These are phyloP conservation scores for Hormiphora californensis DNA, from an alignment of 37 sponge, comb jelly and placozoan genomes.

Conservation along the genomic window DNA sequence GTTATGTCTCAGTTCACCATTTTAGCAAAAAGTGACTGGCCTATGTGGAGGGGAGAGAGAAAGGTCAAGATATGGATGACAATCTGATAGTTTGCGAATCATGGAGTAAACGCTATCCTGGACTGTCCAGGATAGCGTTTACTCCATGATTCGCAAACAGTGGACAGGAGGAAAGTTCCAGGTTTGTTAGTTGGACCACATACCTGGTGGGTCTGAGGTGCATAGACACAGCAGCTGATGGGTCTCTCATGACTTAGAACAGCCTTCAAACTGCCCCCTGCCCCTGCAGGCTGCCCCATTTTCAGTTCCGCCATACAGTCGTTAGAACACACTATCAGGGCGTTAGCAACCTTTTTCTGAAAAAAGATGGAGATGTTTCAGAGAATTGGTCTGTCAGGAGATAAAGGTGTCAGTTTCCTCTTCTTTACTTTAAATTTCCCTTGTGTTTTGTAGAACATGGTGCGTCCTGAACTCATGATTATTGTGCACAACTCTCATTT, in stretches of 20 bases:
- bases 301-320: slow-evolving; percentile 71
- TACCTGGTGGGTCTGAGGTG: slow-evolving; percentile 41
- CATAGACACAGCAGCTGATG: slow-evolving; percentile 48
- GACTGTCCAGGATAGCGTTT: too few relatives aligned
- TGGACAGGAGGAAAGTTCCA: too few relatives aligned
- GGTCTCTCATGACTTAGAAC: slow-evolving; percentile 36
- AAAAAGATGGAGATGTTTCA: neutral
- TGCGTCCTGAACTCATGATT: neutral
- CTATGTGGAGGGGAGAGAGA: too few relatives aligned
- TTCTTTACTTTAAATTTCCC: neutral
- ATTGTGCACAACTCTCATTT: too few relatives aligned
- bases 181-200: too few relatives aligned
- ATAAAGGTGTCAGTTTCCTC: too few relatives aligned
- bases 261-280: slow-evolving; percentile 22
- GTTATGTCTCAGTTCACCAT: too few relatives aligned
- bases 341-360: slow-evolving; percentile 3
- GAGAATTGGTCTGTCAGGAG: neutral
- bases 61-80: too few relatives aligned
- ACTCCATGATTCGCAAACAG: too few relatives aligned
- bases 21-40: too few relatives aligned
- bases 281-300: slow-evolving; percentile 32
- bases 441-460: neutral
- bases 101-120: too few relatives aligned
- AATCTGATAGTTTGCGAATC: too few relatives aligned
- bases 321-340: slow-evolving; percentile 67